phyloP scores from a whole-genome alignment of 2,888 invertebrate species.

The Folsomia manolachei region DNA sequence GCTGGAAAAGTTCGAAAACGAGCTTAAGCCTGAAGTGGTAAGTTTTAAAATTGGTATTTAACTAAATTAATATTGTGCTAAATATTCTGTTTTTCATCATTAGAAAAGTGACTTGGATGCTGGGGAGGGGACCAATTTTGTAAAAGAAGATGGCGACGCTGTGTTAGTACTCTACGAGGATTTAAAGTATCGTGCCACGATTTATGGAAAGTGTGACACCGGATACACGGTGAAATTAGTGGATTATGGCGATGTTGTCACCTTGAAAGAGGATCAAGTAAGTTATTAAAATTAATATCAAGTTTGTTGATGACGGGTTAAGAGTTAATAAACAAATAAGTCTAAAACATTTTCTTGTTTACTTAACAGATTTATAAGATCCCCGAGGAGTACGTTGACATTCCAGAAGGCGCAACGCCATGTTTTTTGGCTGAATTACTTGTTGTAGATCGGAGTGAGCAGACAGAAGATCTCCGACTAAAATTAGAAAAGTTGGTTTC shows the following conservation, averaged over 20 bases:
- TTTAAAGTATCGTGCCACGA: background rate
- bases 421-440: background rate
- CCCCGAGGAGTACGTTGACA: background rate
- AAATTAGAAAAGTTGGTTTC: background rate
- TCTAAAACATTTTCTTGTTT: too few species aligned
- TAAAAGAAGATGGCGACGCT: background rate
- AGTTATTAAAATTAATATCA: too few species aligned
- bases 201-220: background rate
- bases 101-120: too few species aligned
- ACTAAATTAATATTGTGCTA: too few species aligned
- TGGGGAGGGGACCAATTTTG: too few species aligned
- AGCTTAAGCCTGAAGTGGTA: too few species aligned
- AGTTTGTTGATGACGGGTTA: too few species aligned
- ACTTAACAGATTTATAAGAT: too few species aligned
- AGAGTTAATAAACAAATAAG: too few species aligned
- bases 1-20: too few species aligned
- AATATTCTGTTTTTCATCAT: too few species aligned
- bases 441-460: background rate
- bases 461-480: background rate
- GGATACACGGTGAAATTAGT: background rate
- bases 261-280: background rate
- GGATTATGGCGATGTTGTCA: conserved; percentile 3
- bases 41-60: too few species aligned
- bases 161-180: background rate
- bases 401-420: conserved; percentile 1